Base-by-base conservation (phyloP, 2,888 invertebrate genomes). In the Rhingia rostrata region DNA sequence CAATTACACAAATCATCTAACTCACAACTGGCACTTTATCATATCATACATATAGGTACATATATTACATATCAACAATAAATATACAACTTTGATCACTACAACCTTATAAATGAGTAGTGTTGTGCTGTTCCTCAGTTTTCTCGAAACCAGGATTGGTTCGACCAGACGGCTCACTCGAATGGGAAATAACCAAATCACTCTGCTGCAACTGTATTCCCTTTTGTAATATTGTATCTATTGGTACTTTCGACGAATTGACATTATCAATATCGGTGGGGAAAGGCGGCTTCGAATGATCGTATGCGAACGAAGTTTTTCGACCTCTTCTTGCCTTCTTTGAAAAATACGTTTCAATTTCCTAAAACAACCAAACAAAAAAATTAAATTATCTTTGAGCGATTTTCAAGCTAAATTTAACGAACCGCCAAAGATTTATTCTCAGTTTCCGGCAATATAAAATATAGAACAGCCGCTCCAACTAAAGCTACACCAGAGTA, bases 371-470 rank as follows among this genome's bases (percentile, higher is more conserved):
- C 60, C 85, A 70, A 22, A 67, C 39, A 10, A 64, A 47, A 67
- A 49, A 6, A 37, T 41, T 30, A 32, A 51, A 22, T 53, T 9
- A 41, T 51, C 3, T 14, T 30, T 61, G 10, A 30, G 49, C 2
- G 9, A 7, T 14, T 53, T 7, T 41, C 0, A 22, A 47, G 32
- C 35, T 9, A 45, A 10, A 4, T 4, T 7, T 22, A 51, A 87
- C 90, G 89, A 88, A 91, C 91, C 12, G 87, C 88, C 49, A 97
- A 90, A 0, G 94, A 94, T 88, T 95, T 94, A 0, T 96, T 96
- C 90, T 97, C 97, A 0, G 97, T 97, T 92, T 97, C 97, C 0
- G 97, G 97, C 74, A 97, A 90, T 39, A 94, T 91, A 80, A 94
- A 94, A 89, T 94, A 96, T 39, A 97, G 92, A 6, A 94, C 90